Evolutionary conservation across 1,140 invertebrate genomes (phyloP).

Genomic region (Calycopis cecrops): DNA sequence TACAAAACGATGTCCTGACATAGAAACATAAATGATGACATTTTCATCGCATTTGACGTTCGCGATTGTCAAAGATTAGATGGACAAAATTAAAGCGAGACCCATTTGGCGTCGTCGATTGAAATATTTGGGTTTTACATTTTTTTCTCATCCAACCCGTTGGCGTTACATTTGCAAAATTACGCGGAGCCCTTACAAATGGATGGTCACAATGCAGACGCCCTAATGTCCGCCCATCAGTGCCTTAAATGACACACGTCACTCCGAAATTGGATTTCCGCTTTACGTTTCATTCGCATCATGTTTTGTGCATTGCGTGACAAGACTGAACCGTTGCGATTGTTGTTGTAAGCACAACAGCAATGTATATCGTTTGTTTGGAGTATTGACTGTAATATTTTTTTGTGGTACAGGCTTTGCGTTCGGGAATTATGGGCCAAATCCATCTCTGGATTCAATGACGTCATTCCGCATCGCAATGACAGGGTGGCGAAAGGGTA

Average conservation of each 20-base stretch:
- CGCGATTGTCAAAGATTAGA: too few relatives aligned
- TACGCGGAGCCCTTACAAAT: constrained; percentile 58
- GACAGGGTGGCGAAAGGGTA: constrained; percentile 61
- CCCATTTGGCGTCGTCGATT: constrained; percentile 39
- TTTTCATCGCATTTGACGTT: too few relatives aligned
- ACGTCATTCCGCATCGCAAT: constrained; percentile 65
- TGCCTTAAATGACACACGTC: constrained; percentile 65
- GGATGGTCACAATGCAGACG: constrained; percentile 61
- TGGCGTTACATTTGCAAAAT: constrained; percentile 59
- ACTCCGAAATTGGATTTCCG: constrained; percentile 49
- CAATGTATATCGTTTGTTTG: constrained; percentile 25
- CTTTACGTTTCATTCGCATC: background rate
- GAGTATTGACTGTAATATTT: background rate
- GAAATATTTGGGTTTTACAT: constrained; percentile 49
- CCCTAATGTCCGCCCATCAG: constrained; percentile 67
- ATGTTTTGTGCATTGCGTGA: constrained; percentile 31
- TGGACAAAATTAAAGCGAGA: constrained; percentile 25
- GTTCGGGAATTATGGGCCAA: constrained; percentile 63
- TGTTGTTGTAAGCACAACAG: constrained; percentile 16
- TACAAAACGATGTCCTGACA: too few relatives aligned
- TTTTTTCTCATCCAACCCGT: constrained; percentile 48
- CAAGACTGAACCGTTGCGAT: background rate
- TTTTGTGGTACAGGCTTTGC: constrained; percentile 34
- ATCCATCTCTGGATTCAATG: constrained; percentile 67
- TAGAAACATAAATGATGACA: too few relatives aligned